These are phyloP conservation scores for Gymnocheta viridis DNA, from an alignment of 2,888 invertebrate species.

Conservation along the genomic window DNA sequence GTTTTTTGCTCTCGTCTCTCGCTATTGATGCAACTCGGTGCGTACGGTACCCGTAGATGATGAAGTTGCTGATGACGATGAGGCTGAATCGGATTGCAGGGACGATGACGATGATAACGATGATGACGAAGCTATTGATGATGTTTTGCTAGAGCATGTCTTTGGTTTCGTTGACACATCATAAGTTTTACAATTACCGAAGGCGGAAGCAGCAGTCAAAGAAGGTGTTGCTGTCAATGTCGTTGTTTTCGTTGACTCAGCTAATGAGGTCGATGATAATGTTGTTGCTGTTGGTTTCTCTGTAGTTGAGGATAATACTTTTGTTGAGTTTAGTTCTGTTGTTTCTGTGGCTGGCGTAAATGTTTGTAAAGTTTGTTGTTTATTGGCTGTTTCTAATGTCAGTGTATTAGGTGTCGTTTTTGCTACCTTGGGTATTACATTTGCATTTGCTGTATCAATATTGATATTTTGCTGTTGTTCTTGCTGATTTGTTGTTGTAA, in stretches of 20 bases:
- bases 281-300: slow-evolving; percentile 27
- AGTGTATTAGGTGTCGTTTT: slow-evolving; percentile 51
- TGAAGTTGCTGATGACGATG: slow-evolving; percentile 69
- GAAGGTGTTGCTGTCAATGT: slow-evolving; percentile 52
- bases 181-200: slow-evolving; percentile 52
- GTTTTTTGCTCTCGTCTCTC: slow-evolving; percentile 17
- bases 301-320: slow-evolving; percentile 33
- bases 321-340: slow-evolving; percentile 35
- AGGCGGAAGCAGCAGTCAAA: slow-evolving; percentile 36
- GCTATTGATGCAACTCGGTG: slow-evolving; percentile 79
- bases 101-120: slow-evolving; percentile 59
- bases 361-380: slow-evolving; percentile 54
- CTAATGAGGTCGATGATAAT: slow-evolving; percentile 51
- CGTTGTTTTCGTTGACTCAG: slow-evolving; percentile 40
- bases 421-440: slow-evolving; percentile 64
- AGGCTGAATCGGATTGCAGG: slow-evolving; percentile 55
- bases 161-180: slow-evolving; percentile 36
- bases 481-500: slow-evolving; percentile 41
- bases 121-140: slow-evolving; percentile 73
- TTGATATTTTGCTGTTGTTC: slow-evolving; percentile 57
- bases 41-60: slow-evolving; percentile 81
- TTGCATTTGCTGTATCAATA: slow-evolving; percentile 64
- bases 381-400: slow-evolving; percentile 41
- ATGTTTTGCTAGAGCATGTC: slow-evolving; percentile 48
- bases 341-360: slow-evolving; percentile 57